phyloP scores from a whole-genome alignment of 2,888 invertebrate genomes.

The Zygogramma bicolorata region DNA sequence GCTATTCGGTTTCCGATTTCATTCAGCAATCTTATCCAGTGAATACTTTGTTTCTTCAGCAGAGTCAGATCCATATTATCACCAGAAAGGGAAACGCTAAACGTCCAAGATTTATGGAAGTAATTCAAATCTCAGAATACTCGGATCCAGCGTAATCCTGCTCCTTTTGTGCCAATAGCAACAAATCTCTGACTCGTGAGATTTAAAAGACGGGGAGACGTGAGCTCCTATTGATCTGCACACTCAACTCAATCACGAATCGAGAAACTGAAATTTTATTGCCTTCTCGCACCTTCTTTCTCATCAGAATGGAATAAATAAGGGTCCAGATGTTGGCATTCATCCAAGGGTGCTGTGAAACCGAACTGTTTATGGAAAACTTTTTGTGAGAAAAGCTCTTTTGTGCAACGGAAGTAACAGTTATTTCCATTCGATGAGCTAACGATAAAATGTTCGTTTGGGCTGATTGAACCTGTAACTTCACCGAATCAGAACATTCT shows the following conservation, averaged over 20 bases:
- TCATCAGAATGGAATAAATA: not conserved
- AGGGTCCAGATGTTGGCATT: not conserved
- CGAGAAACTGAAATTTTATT: constrained; percentile 14
- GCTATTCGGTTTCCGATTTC: too few relatives aligned
- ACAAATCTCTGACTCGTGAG: constrained; percentile 10
- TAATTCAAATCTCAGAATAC: not conserved
- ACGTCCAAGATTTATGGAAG: not conserved
- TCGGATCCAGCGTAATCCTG: not conserved
- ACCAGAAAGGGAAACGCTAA: not conserved
- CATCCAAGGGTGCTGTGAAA: not conserved
- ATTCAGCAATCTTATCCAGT: not conserved
- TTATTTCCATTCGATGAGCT: too few relatives aligned
- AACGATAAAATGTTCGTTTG: too few relatives aligned
- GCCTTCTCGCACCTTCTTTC: constrained; percentile 9
- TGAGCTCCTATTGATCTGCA: constrained; percentile 7
- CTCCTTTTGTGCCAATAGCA: constrained; percentile 8
- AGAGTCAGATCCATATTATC: not conserved
- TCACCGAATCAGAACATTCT: too few relatives aligned
- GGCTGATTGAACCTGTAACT: too few relatives aligned
- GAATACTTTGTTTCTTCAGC: not conserved
- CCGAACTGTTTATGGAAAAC: not conserved
- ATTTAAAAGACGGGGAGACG: constrained; percentile 1
- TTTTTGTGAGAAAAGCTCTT: too few relatives aligned
- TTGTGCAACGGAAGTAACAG: too few relatives aligned
- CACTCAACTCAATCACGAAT: constrained; percentile 14